Percentiles rank a stretch among this genome's conserved stretches.
phyloP scores from a whole-genome alignment of 1,140 invertebrate genomes.

The Pogonomyrmex californicus region DNA sequence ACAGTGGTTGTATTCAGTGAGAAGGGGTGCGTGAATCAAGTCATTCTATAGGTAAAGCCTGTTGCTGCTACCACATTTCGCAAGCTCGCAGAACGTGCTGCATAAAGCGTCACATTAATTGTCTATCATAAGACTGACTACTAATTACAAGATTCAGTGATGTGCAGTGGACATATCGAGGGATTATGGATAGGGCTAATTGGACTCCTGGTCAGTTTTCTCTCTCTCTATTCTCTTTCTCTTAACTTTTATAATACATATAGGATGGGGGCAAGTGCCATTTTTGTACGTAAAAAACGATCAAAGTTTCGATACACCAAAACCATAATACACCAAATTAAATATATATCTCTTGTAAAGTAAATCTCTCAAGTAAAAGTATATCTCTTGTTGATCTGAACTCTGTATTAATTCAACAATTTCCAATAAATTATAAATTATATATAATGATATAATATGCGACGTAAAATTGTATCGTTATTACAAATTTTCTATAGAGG shows the following conservation, averaged over 20 bases:
- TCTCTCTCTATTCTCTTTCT: neutral
- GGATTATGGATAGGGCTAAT: conserved; percentile 85
- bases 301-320: neutral
- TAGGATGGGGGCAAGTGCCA: conserved; percentile 26
- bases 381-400: conserved; percentile 3
- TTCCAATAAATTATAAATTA: neutral
- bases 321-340: neutral
- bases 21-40: conserved; percentile 80
- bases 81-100: conserved; percentile 48
- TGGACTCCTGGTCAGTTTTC: conserved; percentile 82
- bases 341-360: neutral
- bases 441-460: neutral
- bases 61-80: conserved; percentile 81
- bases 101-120: conserved; percentile 60
- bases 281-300: conserved; percentile 28
- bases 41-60: conserved; percentile 85
- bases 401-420: neutral
- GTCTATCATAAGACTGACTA: conserved; percentile 54
- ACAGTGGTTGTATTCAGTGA: conserved; percentile 69
- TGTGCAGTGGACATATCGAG: conserved; percentile 81
- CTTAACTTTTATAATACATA: neutral
- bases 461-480: neutral
- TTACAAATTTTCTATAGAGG: neutral
- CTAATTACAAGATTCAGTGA: conserved; percentile 77
- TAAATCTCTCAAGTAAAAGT: neutral